Percentiles rank a stretch among this genome's conserved stretches.
phyloP scores from a whole-genome alignment of 1,140 invertebrate genomes.

The Copidosoma floridanum region DNA sequence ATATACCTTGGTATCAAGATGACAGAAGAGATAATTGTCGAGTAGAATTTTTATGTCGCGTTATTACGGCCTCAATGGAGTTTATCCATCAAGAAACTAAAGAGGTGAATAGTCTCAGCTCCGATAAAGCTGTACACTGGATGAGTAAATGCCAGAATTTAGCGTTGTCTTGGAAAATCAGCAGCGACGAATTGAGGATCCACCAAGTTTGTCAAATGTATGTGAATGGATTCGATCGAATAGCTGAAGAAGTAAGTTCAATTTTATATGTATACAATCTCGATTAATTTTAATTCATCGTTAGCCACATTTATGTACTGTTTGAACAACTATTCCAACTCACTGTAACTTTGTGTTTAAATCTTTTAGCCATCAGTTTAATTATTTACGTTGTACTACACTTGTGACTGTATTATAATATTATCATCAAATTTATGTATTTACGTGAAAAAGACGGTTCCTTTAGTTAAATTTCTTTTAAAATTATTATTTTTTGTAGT shows the following conservation, averaged over 20 bases:
- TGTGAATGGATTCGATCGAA: slow-evolving; percentile 70
- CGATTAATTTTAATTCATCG: not conserved
- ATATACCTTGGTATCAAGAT: slow-evolving; percentile 52
- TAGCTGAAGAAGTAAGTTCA: slow-evolving; percentile 71
- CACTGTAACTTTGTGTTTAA: no score
- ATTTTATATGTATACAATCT: no score
- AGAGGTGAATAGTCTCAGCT: slow-evolving; percentile 55
- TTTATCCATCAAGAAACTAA: slow-evolving; percentile 59
- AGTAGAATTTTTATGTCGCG: slow-evolving; percentile 64
- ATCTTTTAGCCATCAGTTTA: no score
- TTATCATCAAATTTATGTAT: no score
- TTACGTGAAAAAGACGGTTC: no score
- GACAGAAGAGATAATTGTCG: slow-evolving; percentile 56
- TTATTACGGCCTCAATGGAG: slow-evolving; percentile 67
- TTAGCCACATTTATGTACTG: not conserved
- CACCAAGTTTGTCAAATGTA: slow-evolving; percentile 79
- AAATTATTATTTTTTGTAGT: no score
- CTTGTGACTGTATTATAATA: no score
- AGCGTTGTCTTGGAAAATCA: slow-evolving; percentile 77
- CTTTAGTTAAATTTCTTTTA: no score
- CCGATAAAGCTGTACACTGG: slow-evolving; percentile 64
- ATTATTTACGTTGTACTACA: no score
- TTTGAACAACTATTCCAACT: no score
- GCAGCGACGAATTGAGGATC: slow-evolving; percentile 71
- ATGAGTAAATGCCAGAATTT: slow-evolving; percentile 70